phyloP scores from a whole-genome alignment of 1,140 invertebrate genomes.

The Nasonia longicornis region DNA sequence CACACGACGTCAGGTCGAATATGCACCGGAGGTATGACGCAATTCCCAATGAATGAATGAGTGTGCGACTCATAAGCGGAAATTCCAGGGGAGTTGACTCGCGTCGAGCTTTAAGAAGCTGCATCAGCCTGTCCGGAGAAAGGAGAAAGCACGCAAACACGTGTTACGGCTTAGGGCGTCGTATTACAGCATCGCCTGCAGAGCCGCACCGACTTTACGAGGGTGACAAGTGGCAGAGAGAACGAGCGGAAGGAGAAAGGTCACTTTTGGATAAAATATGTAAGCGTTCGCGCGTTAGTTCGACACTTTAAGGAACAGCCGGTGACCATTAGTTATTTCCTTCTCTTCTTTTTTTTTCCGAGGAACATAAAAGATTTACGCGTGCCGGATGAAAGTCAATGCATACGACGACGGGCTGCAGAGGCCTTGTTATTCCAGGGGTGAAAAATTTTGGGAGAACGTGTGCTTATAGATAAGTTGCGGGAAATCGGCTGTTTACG shows the following conservation, averaged over 20 bases:
- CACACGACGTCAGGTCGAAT: no score
- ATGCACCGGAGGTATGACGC: no score
- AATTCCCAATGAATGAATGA: neutral
- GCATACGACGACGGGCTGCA: neutral
- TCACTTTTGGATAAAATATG: slow-evolving; percentile 29
- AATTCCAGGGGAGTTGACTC: slow-evolving; percentile 1
- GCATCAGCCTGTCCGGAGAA: neutral
- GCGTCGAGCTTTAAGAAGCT: neutral
- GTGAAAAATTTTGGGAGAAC: neutral
- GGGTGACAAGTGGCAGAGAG: neutral
- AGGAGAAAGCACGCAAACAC: slow-evolving; percentile 30
- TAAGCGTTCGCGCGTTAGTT: neutral
- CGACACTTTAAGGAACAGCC: slow-evolving; percentile 16
- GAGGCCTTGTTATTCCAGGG: neutral
- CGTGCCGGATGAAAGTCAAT: neutral
- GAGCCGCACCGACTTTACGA: neutral
- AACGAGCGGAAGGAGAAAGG: neutral
- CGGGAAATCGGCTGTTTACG: no score
- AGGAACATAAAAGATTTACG: slow-evolving; percentile 14
- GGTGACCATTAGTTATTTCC: slow-evolving; percentile 11
- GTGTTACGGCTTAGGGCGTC: slow-evolving; percentile 18
- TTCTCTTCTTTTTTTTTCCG: neutral
- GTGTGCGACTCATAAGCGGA: neutral
- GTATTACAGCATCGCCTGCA: slow-evolving; percentile 13
- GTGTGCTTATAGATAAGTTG: no score